Percentiles rank a stretch among this genome's conserved stretches.
Conservation (phyloP, 2,113 vertebrate genomes). For the Alces alces region DNA sequence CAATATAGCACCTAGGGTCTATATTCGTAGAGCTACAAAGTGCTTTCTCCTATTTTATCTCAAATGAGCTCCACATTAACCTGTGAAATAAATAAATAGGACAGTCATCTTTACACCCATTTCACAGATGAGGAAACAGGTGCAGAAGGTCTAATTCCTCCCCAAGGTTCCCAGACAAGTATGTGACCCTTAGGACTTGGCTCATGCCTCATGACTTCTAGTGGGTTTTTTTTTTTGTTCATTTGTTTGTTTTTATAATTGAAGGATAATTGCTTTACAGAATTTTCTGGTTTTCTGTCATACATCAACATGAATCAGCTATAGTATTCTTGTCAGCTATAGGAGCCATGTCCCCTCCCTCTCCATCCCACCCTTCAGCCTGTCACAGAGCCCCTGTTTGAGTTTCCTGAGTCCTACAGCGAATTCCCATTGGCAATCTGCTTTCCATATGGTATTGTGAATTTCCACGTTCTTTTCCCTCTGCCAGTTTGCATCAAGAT, state of each 20-base stretch:
- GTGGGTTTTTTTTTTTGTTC: too few relatives aligned
- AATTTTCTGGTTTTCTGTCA: background rate
- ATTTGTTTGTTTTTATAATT: background rate
- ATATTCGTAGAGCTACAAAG: background rate
- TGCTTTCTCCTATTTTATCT: background rate
- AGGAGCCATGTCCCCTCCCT: background rate
- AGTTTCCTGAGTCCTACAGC: background rate
- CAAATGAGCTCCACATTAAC: background rate
- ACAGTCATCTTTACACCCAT: background rate
- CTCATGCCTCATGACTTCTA: background rate
- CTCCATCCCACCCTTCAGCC: background rate
- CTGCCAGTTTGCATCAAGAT: background rate
- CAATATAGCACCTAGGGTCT: background rate
- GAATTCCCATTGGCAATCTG: background rate
- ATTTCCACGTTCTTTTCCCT: background rate
- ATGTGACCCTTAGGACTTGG: background rate
- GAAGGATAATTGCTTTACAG: background rate
- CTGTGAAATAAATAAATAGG: background rate
- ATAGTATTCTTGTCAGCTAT: background rate
- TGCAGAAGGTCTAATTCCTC: background rate
- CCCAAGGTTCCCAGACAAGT: background rate
- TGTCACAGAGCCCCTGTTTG: background rate
- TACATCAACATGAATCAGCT: background rate
- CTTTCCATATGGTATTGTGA: background rate
- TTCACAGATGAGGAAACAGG: background rate